Percentiles rank a stretch among this genome's conserved stretches.
These are phyloP conservation scores for Arctia plantaginis DNA, from an alignment of 2,888 invertebrate species.

Conservation along the genomic window DNA sequence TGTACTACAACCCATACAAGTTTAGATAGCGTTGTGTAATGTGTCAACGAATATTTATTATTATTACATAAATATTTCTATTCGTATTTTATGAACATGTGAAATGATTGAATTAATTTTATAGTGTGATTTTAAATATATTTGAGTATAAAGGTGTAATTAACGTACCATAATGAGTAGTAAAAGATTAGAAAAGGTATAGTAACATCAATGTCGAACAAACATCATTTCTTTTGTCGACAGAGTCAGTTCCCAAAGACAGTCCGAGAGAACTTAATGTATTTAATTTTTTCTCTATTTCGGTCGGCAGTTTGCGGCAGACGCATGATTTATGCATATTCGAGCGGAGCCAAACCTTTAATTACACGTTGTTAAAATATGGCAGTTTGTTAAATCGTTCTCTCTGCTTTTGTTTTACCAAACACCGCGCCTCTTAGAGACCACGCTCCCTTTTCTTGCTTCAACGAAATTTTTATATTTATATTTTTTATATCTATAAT, in stretches of 20 bases:
- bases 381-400: constrained; percentile 86
- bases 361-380: constrained; percentile 87
- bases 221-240: constrained; percentile 41
- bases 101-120: background rate
- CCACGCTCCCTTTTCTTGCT: constrained; percentile 71
- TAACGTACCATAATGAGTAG: constrained; percentile 1
- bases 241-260: constrained; percentile 56
- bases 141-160: background rate
- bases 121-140: background rate
- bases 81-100: too few relatives aligned
- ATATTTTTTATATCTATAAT: constrained; percentile 56
- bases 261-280: constrained; percentile 74
- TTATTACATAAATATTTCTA: too few relatives aligned
- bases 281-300: constrained; percentile 86
- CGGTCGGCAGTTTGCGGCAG: constrained; percentile 85
- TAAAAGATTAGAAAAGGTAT: constrained; percentile 1
- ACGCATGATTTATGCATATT: constrained; percentile 86
- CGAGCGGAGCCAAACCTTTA: constrained; percentile 85
- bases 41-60: too few relatives aligned
- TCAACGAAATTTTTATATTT: constrained; percentile 60
- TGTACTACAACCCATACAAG: too few relatives aligned
- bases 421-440: constrained; percentile 77
- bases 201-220: constrained; percentile 13
- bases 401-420: constrained; percentile 83
- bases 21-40: too few relatives aligned